Evolutionary conservation across 1,140 invertebrate species (phyloP).

Genomic region (Rhizoglyphus robini): DNA sequence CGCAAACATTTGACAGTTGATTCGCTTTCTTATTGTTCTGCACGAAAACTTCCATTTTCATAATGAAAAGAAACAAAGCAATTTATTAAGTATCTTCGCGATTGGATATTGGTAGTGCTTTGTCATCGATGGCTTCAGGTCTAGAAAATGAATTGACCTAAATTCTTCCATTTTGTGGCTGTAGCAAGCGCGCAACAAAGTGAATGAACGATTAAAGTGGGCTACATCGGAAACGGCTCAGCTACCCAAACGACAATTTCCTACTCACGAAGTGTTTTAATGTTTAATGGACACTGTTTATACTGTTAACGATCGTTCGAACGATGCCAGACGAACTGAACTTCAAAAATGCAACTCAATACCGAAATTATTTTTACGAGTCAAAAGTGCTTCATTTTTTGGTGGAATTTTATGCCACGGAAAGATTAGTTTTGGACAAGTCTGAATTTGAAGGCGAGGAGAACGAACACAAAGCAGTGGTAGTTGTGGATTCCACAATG

Average conservation of each 20-base stretch:
- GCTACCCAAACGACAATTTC: constrained; percentile 80
- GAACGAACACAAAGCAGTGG: too few species aligned
- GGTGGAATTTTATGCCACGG: background rate
- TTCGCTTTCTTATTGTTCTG: constrained; percentile 54
- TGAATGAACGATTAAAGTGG: constrained; percentile 68
- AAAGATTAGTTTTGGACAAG: background rate
- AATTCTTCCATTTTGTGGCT: constrained; percentile 75
- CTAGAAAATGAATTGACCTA: constrained; percentile 48
- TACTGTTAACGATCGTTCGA: constrained; percentile 46
- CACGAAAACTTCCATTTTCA: constrained; percentile 53
- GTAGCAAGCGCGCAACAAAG: constrained; percentile 85
- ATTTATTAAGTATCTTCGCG: constrained; percentile 10
- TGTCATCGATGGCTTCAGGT: constrained; percentile 48
- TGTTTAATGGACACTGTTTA: too few species aligned
- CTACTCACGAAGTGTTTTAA: constrained; percentile 43
- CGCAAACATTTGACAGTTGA: constrained; percentile 49
- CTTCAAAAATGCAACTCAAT: background rate
- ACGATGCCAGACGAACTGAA: background rate
- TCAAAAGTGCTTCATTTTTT: constrained; percentile 14
- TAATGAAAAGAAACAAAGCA: background rate
- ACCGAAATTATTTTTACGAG: background rate
- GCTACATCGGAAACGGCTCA: constrained; percentile 78
- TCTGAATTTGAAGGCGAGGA: background rate
- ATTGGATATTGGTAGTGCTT: constrained; percentile 52
- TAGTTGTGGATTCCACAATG: too few species aligned